phyloP scores from a whole-genome alignment of 2,113 vertebrate genomes.

The Morone chrysops region DNA sequence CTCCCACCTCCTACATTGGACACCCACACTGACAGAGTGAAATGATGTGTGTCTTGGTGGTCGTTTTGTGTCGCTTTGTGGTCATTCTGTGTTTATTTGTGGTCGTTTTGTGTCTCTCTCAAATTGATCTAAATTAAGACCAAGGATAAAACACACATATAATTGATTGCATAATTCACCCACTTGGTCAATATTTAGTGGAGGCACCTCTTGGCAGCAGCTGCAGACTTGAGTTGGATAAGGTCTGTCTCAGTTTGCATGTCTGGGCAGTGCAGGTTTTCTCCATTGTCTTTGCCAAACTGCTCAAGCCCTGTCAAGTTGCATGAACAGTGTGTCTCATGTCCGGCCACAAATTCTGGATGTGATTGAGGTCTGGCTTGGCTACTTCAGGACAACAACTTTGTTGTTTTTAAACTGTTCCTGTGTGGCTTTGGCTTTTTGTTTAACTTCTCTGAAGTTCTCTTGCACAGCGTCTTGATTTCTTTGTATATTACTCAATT shows the following conservation, averaged over 20 bases:
- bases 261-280: slow-evolving; percentile 34
- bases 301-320: slow-evolving; percentile 27
- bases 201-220: slow-evolving; percentile 30
- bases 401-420: slow-evolving; percentile 25
- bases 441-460: slow-evolving; percentile 41
- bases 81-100: background rate
- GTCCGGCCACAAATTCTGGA: slow-evolving; percentile 35
- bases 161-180: slow-evolving; percentile 48
- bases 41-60: no score
- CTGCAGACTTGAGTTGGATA: background rate
- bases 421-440: slow-evolving; percentile 23
- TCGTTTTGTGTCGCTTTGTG: background rate
- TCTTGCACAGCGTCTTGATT: slow-evolving; percentile 11
- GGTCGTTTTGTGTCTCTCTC: background rate
- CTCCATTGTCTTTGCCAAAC: slow-evolving; percentile 40
- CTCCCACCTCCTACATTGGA: background rate
- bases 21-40: background rate
- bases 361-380: slow-evolving; percentile 37
- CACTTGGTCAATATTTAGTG: slow-evolving; percentile 30
- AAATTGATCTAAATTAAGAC: slow-evolving; percentile 37
- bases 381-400: slow-evolving; percentile 19
- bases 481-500: slow-evolving; percentile 13
- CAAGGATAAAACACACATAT: slow-evolving; percentile 38
- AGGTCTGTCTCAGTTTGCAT: slow-evolving; percentile 28
- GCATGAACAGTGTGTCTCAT: slow-evolving; percentile 22